A percentile compares a stretch with the other conserved stretches of the same genome.
phyloP scores from a whole-genome alignment of 1,140 invertebrate species.

The Leptonema lineaticorne region DNA sequence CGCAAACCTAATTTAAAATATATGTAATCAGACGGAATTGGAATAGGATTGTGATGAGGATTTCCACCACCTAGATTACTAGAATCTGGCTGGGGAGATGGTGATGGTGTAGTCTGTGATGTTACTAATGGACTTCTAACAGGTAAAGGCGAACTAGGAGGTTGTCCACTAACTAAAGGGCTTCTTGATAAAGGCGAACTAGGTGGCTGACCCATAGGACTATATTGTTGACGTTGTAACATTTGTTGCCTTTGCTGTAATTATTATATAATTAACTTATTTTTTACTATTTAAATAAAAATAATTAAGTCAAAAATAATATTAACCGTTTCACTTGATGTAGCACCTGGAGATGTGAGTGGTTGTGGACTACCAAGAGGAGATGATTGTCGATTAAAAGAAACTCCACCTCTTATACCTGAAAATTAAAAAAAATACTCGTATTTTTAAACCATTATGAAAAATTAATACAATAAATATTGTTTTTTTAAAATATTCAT shows the following conservation, averaged over 20 bases:
- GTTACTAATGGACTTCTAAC: conserved; percentile 58
- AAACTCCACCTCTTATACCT: conserved; percentile 54
- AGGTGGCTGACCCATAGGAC: conserved; percentile 60
- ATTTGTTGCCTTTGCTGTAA: conserved; percentile 51
- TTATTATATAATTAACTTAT: not conserved
- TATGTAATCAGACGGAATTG: conserved; percentile 52
- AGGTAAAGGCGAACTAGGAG: conserved; percentile 45
- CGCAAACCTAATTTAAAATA: conserved; percentile 66
- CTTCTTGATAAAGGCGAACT: conserved; percentile 67
- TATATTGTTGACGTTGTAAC: conserved; percentile 54
- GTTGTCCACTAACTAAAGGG: conserved; percentile 53
- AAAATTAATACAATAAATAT: no score
- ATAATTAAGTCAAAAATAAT: not conserved
- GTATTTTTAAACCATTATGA: no score
- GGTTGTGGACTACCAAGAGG: conserved; percentile 56
- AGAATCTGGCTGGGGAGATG: conserved; percentile 50
- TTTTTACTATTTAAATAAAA: not conserved
- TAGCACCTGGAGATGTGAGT: conserved; percentile 53
- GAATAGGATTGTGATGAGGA: conserved; percentile 57
- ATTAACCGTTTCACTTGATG: conserved; percentile 47
- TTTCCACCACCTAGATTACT: conserved; percentile 55
- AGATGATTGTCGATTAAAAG: conserved; percentile 53
- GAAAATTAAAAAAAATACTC: conserved; percentile 20
- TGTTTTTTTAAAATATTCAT: no score
- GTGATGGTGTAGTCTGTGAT: conserved; percentile 47